Conservation (phyloP, 2,888 invertebrate species). For the Microchrysa polita region DNA sequence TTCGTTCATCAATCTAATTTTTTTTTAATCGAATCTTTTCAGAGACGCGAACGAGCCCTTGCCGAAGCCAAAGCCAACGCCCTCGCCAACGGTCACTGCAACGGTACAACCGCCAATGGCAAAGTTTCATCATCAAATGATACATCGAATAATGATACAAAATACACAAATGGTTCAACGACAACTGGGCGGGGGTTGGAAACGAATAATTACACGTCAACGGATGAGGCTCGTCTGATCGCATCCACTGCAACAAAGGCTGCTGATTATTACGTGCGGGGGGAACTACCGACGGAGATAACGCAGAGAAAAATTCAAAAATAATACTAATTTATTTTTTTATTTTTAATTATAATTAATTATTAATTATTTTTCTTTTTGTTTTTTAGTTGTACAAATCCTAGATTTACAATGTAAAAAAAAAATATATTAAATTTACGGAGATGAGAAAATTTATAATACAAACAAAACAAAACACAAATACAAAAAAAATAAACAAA, state of each 20-base stretch:
- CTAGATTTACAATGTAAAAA: slow-evolving; percentile 50
- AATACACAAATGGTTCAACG: slow-evolving; percentile 54
- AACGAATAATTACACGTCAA: slow-evolving; percentile 48
- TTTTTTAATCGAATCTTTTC: not conserved
- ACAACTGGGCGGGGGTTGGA: slow-evolving; percentile 50
- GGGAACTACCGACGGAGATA: slow-evolving; percentile 58
- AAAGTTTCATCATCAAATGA: slow-evolving; percentile 34
- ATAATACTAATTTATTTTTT: slow-evolving; percentile 60
- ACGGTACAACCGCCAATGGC: slow-evolving; percentile 45
- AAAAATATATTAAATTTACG: slow-evolving; percentile 44
- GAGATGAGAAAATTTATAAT: slow-evolving; percentile 43
- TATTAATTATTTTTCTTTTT: slow-evolving; percentile 45
- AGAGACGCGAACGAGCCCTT: slow-evolving; percentile 9
- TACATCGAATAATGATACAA: slow-evolving; percentile 45
- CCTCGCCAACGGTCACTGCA: slow-evolving; percentile 46
- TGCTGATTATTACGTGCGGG: slow-evolving; percentile 52
- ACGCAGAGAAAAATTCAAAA: slow-evolving; percentile 63
- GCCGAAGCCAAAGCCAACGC: not conserved
- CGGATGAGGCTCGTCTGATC: slow-evolving; percentile 25
- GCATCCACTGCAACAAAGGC: slow-evolving; percentile 51
- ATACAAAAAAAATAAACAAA: slow-evolving; percentile 18
- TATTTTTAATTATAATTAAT: slow-evolving; percentile 45
- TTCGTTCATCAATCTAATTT: not conserved
- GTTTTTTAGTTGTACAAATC: slow-evolving; percentile 50
- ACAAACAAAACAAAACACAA: too few relatives aligned